Conservation (phyloP, 2,113 vertebrate species). For the Limanda limanda region DNA sequence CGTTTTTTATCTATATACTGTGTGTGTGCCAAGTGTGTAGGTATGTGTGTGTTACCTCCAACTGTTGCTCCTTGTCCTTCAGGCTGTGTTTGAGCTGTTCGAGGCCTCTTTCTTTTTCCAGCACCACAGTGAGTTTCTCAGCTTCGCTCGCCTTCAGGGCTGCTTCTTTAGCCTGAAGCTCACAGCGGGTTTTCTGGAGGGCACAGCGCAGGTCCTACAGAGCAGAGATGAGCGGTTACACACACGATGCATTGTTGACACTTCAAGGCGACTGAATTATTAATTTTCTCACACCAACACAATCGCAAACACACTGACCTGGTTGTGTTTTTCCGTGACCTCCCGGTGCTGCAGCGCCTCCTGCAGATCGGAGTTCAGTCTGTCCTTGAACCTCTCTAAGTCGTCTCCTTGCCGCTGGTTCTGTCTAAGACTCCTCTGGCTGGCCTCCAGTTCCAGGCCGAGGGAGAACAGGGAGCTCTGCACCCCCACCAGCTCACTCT, state of each 20-base stretch:
- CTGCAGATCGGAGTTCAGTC: constrained; percentile 82
- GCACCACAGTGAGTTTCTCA: constrained; percentile 78
- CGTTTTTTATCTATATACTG: neutral
- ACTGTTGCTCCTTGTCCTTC: constrained; percentile 87
- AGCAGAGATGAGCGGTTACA: neutral
- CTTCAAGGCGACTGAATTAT: neutral
- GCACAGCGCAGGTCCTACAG: constrained; percentile 87
- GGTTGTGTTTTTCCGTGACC: constrained; percentile 89
- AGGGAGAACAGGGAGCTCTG: constrained; percentile 90
- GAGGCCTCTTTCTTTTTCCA: constrained; percentile 83
- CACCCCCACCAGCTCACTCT: constrained; percentile 85
- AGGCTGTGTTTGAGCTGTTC: constrained; percentile 82
- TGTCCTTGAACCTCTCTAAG: constrained; percentile 77
- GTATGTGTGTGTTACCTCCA: constrained; percentile 79
- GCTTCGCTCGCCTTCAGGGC: constrained; percentile 83
- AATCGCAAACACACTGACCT: constrained; percentile 78
- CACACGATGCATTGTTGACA: neutral
- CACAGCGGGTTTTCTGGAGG: constrained; percentile 86
- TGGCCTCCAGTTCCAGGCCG: constrained; percentile 89
- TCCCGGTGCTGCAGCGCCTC: constrained; percentile 90
- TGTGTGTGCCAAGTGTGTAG: constrained; percentile 1
- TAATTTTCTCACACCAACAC: neutral
- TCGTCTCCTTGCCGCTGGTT: constrained; percentile 88
- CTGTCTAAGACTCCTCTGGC: constrained; percentile 84
- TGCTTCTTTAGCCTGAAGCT: constrained; percentile 86